Evolutionary conservation across 2,797 vertebrate species (phyloP).

Genomic region (Microctenopoma stevenorrisi): DNA sequence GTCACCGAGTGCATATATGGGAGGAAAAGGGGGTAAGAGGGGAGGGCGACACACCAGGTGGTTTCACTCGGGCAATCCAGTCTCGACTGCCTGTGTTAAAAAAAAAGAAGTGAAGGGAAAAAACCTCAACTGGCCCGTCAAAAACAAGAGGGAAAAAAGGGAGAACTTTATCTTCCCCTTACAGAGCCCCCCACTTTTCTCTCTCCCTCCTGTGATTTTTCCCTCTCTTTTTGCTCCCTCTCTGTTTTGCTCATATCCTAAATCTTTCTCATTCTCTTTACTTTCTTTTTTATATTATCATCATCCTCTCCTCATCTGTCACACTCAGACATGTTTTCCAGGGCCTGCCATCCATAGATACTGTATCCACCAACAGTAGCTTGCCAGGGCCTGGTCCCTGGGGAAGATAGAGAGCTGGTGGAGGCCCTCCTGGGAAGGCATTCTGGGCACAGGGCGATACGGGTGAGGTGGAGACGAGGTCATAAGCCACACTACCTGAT

Average conservation of each 20-base stretch:
- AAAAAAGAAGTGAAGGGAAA: conserved; percentile 59
- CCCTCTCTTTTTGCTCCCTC: conserved; percentile 43
- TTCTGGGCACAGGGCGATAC: conserved; percentile 78
- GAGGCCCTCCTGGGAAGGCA: conserved; percentile 51
- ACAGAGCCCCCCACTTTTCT: conserved; percentile 68
- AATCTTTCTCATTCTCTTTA: conserved; percentile 47
- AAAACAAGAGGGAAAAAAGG: conserved; percentile 74
- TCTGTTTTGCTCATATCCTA: conserved; percentile 40
- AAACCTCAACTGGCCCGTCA: conserved; percentile 71
- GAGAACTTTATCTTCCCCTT: conserved; percentile 75
- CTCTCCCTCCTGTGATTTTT: conserved; percentile 54
- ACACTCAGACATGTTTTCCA: conserved; percentile 83
- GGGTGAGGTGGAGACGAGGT: conserved; percentile 60
- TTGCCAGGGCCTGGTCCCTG: conserved; percentile 64
- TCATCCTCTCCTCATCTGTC: conserved; percentile 78
- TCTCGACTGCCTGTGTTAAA: conserved; percentile 74
- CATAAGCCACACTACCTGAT: conserved; percentile 52
- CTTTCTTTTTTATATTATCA: conserved; percentile 48
- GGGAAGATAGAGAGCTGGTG: conserved; percentile 55
- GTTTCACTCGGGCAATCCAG: conserved; percentile 81
- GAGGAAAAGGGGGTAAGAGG: conserved; percentile 59
- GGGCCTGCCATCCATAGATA: conserved; percentile 82
- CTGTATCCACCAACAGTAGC: conserved; percentile 86
- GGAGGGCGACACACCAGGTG: conserved; percentile 79
- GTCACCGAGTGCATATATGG: conserved; percentile 78